These are phyloP conservation scores for Hydrotaea cyrtoneurina DNA, from an alignment of 2,888 invertebrate species.

Conservation along the genomic window DNA sequence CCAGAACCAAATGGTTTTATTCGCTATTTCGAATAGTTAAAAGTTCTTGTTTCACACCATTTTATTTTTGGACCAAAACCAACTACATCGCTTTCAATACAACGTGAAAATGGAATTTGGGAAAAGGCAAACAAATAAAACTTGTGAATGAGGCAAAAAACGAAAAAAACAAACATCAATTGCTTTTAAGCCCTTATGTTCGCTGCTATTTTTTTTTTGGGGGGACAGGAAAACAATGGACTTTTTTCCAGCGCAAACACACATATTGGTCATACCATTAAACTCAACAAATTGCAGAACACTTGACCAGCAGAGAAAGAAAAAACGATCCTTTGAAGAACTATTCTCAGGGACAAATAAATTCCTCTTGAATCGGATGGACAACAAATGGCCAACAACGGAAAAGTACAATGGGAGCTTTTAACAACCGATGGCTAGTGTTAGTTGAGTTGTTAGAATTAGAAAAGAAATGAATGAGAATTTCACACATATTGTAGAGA, in stretches of 20 bases:
- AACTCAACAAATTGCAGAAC: neutral
- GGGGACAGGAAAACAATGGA: neutral
- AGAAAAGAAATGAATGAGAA: no score
- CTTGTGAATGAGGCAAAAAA: neutral
- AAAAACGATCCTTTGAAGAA: neutral
- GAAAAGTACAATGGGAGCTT: neutral
- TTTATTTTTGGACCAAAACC: neutral
- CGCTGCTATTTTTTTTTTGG: neutral
- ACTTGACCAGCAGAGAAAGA: neutral
- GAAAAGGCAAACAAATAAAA: neutral
- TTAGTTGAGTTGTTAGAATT: neutral
- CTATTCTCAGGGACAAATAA: neutral
- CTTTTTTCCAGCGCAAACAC: neutral
- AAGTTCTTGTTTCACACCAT: neutral
- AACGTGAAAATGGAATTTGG: neutral
- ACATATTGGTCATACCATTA: neutral
- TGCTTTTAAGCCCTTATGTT: neutral
- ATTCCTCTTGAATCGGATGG: neutral
- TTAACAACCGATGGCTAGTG: neutral
- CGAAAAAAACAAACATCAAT: neutral
- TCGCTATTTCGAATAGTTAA: no score
- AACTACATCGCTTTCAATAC: neutral
- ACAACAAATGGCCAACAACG: neutral
- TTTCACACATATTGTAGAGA: no score
- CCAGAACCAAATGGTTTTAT: no score